phyloP scores from a whole-genome alignment of 2,113 vertebrate genomes.

The Hystrix brachyura region DNA sequence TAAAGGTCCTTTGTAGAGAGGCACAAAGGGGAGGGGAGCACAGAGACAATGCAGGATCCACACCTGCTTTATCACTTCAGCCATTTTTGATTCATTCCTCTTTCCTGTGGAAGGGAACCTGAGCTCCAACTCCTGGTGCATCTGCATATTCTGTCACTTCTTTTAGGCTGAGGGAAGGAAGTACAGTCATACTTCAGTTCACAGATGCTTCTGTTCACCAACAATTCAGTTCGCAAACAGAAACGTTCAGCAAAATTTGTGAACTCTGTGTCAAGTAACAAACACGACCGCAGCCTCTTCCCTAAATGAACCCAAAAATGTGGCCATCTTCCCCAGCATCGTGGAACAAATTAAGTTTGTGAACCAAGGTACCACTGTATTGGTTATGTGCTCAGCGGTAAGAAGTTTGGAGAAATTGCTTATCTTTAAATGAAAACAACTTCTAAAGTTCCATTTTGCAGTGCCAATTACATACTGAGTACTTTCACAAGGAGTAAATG shows the following conservation, averaged over 20 bases:
- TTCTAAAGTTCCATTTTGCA: not conserved
- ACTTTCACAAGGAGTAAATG: not conserved
- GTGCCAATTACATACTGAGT: not conserved
- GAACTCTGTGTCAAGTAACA: not conserved
- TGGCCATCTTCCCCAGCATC: not conserved
- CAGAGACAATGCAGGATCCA: not conserved
- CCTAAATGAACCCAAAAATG: not conserved
- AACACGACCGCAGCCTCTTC: not conserved
- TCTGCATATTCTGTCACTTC: not conserved
- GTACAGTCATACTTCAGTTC: not conserved
- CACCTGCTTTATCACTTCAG: not conserved
- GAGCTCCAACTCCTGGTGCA: not conserved
- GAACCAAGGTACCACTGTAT: not conserved
- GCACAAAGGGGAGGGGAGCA: not conserved
- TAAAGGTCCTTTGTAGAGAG: not conserved
- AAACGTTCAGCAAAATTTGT: not conserved
- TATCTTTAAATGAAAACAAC: not conserved
- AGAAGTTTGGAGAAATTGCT: not conserved
- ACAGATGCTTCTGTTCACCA: not conserved
- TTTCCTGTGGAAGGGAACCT: not conserved
- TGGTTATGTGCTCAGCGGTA: not conserved
- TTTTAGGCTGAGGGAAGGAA: not conserved
- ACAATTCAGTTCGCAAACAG: not conserved
- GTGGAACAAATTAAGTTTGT: not conserved
- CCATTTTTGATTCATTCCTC: not conserved